Base-by-base conservation (phyloP, 2,888 invertebrate genomes). In the Cordilura impudica region DNA sequence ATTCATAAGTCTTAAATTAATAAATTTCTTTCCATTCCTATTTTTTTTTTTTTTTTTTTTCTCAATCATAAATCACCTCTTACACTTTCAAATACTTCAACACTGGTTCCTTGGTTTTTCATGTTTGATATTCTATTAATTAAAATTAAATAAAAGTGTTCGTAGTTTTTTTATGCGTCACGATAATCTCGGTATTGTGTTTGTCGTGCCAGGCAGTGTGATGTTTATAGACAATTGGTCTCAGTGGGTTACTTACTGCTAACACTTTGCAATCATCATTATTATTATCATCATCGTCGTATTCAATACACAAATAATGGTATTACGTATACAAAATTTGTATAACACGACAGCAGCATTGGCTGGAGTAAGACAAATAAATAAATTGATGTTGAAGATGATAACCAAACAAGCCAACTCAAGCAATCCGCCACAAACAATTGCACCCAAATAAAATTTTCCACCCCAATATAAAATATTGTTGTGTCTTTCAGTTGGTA, bases 181-280 rank as follows among this genome's bases (percentile, higher is more conserved):
- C 26, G 26, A 23, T 29, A 73, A 35, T 31, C 18, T 53, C 21
- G 12, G 3, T 29, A 6, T n/a, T 39, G 4, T n/a, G n/a, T n/a
- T n/a, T n/a, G n/a, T n/a, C 3, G n/a, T 8, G n/a, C 35, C 8
- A n/a, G 26, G 53, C 35, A 19, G 18, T 19, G 12, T 47, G 54
- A n/a, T 47, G 16, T 67, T 79, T 53, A 66, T 45, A 72, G 71
- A 67, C 79, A 79, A 79, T 79, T 72, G 75, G 61, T 71, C 71
- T 53, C 79, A 67, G 79, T 75, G 79, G 79, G 75, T 75, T 75
- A 79, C 75, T 79, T 79, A 79, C 71, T 53, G 79, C 69, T 72
- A 58, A 72, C 63, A 75, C 65, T 73, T 63, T 51, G 45, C 66
- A 67, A 67, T 63, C 61, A 75, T 61, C 63, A 39, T 51, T 4